Conservation (phyloP, 2,797 vertebrate genomes). For the Trachurus trachurus region DNA sequence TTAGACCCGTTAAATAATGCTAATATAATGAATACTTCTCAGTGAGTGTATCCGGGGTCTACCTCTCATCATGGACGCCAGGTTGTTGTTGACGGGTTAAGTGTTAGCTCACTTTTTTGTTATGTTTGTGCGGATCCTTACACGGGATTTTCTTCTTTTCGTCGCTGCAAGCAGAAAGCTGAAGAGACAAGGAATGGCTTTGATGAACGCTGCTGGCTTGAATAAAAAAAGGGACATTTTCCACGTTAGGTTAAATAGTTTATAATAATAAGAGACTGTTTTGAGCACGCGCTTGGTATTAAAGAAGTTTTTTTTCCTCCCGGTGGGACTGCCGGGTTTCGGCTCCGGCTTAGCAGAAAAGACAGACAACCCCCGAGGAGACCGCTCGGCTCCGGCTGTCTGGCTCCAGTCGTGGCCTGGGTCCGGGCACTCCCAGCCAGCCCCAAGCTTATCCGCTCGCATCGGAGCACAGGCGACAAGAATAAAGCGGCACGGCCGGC, state of each 20-base stretch:
- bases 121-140: constrained; percentile 52
- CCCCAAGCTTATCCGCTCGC: constrained; percentile 57
- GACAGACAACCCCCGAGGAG: constrained; percentile 74
- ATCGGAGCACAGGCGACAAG: constrained; percentile 46
- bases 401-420: constrained; percentile 84
- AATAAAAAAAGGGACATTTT: constrained; percentile 59
- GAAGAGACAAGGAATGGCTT: constrained; percentile 75
- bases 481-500: constrained; percentile 42
- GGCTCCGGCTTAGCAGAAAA: constrained; percentile 46
- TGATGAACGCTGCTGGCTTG: constrained; percentile 56
- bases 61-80: constrained; percentile 64
- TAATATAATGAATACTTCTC: constrained; percentile 36
- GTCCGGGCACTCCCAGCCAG: constrained; percentile 79
- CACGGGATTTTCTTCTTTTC: constrained; percentile 67
- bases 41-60: constrained; percentile 27
- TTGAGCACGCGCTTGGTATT: constrained; percentile 2
- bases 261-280: constrained; percentile 3
- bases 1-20: constrained; percentile 58
- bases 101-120: constrained; percentile 44
- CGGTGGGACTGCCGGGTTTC: constrained; percentile 52
- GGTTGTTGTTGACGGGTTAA: constrained; percentile 59
- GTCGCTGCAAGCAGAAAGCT: constrained; percentile 74
- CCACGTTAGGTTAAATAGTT: constrained; percentile 35
- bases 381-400: constrained; percentile 59
- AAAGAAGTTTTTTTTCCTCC: constrained; percentile 55